Evolutionary conservation across 2,113 vertebrate genomes (phyloP).

Genomic region (Gymnogyps californianus): DNA sequence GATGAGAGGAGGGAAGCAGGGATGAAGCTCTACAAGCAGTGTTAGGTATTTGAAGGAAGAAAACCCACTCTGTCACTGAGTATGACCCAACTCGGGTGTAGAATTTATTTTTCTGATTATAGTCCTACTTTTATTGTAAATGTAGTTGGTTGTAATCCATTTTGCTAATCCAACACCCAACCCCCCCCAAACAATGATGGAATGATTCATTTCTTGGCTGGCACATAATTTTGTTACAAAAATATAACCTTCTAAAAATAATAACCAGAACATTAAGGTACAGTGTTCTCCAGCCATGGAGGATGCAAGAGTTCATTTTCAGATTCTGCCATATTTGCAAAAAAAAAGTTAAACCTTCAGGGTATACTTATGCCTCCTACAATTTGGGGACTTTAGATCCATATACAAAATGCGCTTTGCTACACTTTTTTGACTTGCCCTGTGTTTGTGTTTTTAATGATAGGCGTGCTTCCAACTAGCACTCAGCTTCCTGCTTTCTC

Average conservation of each 20-base stretch:
- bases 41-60: neutral
- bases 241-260: neutral
- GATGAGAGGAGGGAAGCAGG: neutral
- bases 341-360: neutral
- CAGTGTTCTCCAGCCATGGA: neutral
- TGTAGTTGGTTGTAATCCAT: neutral
- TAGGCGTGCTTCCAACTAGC: neutral
- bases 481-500: slow-evolving; percentile 16
- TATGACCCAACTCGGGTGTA: neutral
- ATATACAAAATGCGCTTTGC: neutral
- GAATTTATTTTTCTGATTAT: neutral
- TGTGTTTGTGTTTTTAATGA: slow-evolving; percentile 32
- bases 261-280: neutral
- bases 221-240: neutral
- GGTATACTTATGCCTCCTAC: neutral
- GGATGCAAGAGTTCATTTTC: neutral
- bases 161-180: neutral
- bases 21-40: neutral
- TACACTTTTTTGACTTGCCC: neutral
- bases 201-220: neutral
- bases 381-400: neutral
- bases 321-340: neutral
- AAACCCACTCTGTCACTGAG: neutral
- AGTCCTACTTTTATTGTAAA: neutral
- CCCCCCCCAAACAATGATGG: neutral